Evolutionary conservation across 2,888 invertebrate species (phyloP).

Genomic region (Orchesella flavescens): DNA sequence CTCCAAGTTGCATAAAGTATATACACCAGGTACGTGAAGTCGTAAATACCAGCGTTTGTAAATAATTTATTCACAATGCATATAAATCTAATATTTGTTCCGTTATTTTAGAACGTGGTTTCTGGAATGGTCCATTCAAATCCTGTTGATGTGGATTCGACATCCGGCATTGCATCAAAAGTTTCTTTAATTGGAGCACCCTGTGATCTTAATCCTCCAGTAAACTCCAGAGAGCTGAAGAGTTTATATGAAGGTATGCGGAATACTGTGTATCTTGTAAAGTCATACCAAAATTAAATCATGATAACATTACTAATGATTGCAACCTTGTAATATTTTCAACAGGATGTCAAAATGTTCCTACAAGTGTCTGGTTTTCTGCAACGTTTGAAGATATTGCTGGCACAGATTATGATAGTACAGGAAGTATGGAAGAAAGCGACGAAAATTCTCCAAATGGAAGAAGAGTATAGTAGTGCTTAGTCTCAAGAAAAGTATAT

Average conservation of each 20-base stretch:
- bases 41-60: too few relatives aligned
- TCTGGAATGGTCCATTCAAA: constrained; percentile 73
- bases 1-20: constrained; percentile 65
- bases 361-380: constrained; percentile 75
- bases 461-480: constrained; percentile 49
- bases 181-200: constrained; percentile 76
- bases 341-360: constrained; percentile 76
- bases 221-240: constrained; percentile 74
- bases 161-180: constrained; percentile 72
- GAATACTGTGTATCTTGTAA: neutral
- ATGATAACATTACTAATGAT: too few relatives aligned
- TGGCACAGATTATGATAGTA: constrained; percentile 60
- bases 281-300: too few relatives aligned
- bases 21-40: constrained; percentile 67
- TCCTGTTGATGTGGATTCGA: constrained; percentile 74
- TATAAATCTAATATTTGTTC: neutral
- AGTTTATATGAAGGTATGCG: constrained; percentile 73
- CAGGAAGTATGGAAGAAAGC: constrained; percentile 40
- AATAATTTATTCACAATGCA: neutral
- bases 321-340: neutral
- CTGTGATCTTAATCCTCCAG: constrained; percentile 75
- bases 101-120: constrained; percentile 65
- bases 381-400: constrained; percentile 66
- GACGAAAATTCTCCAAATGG: constrained; percentile 67
- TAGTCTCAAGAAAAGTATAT: constrained; percentile 26